Percentiles rank a stretch among this genome's conserved stretches.
Conservation (phyloP, 2,797 vertebrate genomes). For the Helarctos malayanus region DNA sequence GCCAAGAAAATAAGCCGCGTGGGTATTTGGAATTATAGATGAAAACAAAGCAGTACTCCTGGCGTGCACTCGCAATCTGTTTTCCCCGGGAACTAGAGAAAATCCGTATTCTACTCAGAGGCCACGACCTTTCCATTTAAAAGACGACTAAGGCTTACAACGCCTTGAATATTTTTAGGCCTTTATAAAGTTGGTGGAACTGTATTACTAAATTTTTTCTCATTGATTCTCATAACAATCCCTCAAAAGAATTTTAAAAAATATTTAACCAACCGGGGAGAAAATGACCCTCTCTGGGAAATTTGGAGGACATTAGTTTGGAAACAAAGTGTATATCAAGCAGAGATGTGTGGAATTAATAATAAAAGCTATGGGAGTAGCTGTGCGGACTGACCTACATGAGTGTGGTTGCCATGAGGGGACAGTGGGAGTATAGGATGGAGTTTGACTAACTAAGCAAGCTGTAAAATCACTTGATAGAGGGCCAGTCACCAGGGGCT, state of each 20-base stretch:
- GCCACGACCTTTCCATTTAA: neutral
- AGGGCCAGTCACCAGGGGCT: neutral
- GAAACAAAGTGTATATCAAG: neutral
- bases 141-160: neutral
- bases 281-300: conserved; percentile 29
- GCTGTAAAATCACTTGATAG: neutral
- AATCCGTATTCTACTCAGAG: neutral
- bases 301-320: neutral
- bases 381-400: accelerated
- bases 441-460: neutral
- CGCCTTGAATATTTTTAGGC: neutral
- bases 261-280: neutral
- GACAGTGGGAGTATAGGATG: neutral
- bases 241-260: neutral
- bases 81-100: neutral
- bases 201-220: conserved; percentile 18
- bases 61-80: neutral
- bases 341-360: neutral
- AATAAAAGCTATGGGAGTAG: neutral
- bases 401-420: neutral
- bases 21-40: neutral
- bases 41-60: neutral
- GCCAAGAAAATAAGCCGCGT: neutral
- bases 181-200: neutral
- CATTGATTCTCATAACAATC: neutral